These are phyloP conservation scores for Spilosoma lubricipeda DNA, from an alignment of 2,888 invertebrate genomes.

Conservation along the genomic window DNA sequence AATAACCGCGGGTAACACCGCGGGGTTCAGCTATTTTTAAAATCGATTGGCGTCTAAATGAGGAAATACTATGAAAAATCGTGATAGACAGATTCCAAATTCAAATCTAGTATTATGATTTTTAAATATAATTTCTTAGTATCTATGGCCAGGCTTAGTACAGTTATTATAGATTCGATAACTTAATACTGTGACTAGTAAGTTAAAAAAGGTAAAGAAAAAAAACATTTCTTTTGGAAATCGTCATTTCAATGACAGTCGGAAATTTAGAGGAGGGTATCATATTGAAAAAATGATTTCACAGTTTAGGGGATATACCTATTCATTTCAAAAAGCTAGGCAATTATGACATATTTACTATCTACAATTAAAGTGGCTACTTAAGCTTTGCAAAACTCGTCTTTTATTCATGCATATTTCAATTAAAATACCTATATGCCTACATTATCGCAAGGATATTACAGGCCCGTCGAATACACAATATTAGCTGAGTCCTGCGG, in stretches of 20 bases:
- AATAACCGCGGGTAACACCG: too few species aligned
- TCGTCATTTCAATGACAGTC: too few species aligned
- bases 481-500: too few species aligned
- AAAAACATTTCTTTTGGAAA: too few species aligned
- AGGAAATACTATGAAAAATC: neutral
- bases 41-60: neutral
- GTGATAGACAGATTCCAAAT: neutral
- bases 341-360: too few species aligned
- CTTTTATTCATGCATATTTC: slow-evolving; percentile 23
- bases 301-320: too few species aligned
- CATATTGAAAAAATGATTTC: too few species aligned
- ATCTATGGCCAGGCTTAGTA: neutral
- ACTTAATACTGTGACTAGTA: neutral
- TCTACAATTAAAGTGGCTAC: slow-evolving; percentile 19
- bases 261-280: too few species aligned
- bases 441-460: slow-evolving; percentile 22
- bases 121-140: neutral
- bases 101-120: neutral
- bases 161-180: neutral
- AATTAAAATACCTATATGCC: slow-evolving; percentile 10
- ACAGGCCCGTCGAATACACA: too few species aligned
- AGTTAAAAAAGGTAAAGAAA: neutral
- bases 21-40: too few species aligned
- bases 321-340: too few species aligned
- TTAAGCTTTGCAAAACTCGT: slow-evolving; percentile 17